Percentiles rank a stretch among this genome's conserved stretches.
These are phyloP conservation scores for Lasius fuliginosus DNA, from an alignment of 2,888 invertebrate species.

Conservation along the genomic window DNA sequence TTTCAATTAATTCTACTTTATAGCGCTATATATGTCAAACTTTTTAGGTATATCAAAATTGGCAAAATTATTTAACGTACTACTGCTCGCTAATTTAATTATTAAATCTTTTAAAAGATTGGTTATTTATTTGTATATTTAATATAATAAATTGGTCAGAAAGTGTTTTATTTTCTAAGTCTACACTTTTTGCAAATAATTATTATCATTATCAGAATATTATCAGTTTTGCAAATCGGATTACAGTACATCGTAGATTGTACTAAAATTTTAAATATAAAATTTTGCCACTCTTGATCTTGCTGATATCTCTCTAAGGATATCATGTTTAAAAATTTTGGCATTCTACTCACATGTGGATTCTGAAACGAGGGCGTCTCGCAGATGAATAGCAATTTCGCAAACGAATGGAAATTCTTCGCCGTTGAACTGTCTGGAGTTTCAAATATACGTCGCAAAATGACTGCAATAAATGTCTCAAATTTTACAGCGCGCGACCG, in stretches of 20 bases:
- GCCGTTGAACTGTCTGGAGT: constrained; percentile 11
- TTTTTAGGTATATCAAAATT: too few species aligned
- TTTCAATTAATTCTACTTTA: background rate
- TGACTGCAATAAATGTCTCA: constrained; percentile 23
- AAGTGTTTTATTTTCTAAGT: too few species aligned
- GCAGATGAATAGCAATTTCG: background rate
- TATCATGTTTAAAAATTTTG: background rate
- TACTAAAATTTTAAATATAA: background rate
- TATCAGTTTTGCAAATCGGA: background rate
- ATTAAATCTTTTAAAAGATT: background rate
- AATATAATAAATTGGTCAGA: too few species aligned
- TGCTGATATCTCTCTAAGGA: background rate
- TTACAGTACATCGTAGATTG: background rate
- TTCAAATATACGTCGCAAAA: constrained; percentile 10
- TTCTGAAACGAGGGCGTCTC: background rate
- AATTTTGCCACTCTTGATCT: background rate
- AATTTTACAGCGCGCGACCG: constrained; percentile 42
- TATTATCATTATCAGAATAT: background rate
- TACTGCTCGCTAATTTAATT: background rate
- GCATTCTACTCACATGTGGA: background rate
- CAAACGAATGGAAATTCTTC: constrained; percentile 2
- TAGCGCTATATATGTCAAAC: too few species aligned
- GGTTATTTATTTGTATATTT: background rate
- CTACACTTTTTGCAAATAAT: background rate
- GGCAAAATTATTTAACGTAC: background rate